Base-by-base conservation (phyloP, 2,797 vertebrate genomes). In the Chaetodon trifasciatus region DNA sequence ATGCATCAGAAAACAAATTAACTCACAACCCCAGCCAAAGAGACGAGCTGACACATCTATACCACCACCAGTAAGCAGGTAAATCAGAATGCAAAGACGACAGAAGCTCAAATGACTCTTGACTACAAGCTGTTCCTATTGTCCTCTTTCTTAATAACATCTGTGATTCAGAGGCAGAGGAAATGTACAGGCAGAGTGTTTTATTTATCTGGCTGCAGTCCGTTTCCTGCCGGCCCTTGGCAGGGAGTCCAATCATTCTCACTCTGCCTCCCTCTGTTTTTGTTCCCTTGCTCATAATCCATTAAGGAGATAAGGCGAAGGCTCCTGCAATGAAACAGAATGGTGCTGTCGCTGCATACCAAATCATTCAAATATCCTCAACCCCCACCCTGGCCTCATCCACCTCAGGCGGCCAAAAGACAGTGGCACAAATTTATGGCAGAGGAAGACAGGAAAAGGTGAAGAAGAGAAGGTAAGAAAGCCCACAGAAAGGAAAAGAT, bases 291-390 rank as follows among this genome's bases (percentile, higher is more conserved):
- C 88, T 93, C 91, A 91, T 92, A 94, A 93, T 93, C 90, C 93
- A 94, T 94, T 94, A 93, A 89, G 85, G 84, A 93, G 94, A 94
- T 94, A 94, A 93, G 92, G 78, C 78, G 53, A 79, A 86, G 85
- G 87, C 91, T 91, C 81, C 86, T 85, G 88, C 90, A 87, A 84
- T 85, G 83, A 91, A 90, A 93, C 87, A 89, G 85, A 92, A 81
- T 63, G 66, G 55, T 61, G 71, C 78, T 79, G 88, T 89, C 60
- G 60, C 86, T 84, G 92, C 89, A 94, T 91, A 92, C 88, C 61
- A 92, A 93, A 91, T 89, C 88, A 89, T 90, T 89, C 85, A 90
- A 90, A 91, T 79, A 69, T 63, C 55, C 64, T 64, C 53, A 21
- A 16, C 42, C 15, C 46, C 64, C 50, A 24, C 5, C 42, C 49